A percentile compares a stretch with the other conserved stretches of the same genome.
Evolutionary conservation across 2,113 vertebrate genomes (phyloP).

Genomic region (Periophthalmus modestus): DNA sequence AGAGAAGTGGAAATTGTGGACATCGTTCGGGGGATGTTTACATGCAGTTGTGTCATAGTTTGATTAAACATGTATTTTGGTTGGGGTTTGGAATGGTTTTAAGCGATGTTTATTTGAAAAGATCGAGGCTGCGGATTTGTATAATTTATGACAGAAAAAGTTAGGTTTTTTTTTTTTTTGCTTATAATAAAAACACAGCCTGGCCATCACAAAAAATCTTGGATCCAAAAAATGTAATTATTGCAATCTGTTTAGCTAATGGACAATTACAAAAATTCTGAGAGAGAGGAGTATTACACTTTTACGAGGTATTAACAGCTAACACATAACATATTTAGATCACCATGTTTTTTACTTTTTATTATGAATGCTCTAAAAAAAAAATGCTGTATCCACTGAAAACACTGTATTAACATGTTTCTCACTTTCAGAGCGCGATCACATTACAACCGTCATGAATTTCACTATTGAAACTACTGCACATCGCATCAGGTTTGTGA

Average conservation of each 20-base stretch:
- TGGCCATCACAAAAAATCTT: neutral
- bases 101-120: neutral
- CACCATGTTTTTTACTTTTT: too few relatives aligned
- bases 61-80: neutral
- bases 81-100: neutral
- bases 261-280: neutral
- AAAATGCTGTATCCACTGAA: too few relatives aligned
- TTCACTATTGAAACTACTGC: too few relatives aligned
- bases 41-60: neutral
- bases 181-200: neutral
- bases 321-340: too few relatives aligned
- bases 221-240: neutral
- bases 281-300: too few relatives aligned
- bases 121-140: neutral
- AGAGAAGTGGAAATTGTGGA: neutral
- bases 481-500: too few relatives aligned
- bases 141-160: neutral
- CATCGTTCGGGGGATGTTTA: constrained; percentile 16
- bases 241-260: neutral
- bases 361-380: too few relatives aligned
- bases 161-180: too few relatives aligned
- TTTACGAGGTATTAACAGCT: too few relatives aligned
- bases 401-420: too few relatives aligned
- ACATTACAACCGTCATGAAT: too few relatives aligned
- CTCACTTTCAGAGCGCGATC: too few relatives aligned